Evolutionary conservation across 2,113 vertebrate species (phyloP), one percentile per base, ranked within the genome.

Genomic region (Xyliphius kryptos): DNA sequence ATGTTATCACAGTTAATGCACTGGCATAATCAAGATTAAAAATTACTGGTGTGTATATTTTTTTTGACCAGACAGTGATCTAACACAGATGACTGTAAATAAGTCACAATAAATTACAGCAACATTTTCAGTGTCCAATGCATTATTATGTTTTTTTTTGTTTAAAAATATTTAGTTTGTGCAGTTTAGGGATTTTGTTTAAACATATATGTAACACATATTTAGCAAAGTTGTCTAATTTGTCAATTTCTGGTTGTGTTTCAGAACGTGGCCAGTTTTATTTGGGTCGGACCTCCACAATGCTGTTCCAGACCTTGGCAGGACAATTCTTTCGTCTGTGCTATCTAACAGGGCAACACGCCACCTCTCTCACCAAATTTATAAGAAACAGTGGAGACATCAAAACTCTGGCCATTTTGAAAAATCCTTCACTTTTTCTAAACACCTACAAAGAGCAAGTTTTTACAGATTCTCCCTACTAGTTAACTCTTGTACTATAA

Each of bases 371-470:
- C 74, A 92, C 81, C 76, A 86, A 79, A 80, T 94, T 96, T 82
- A 87, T 98, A 75, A 90, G 86, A 7, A 76, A 88, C 5, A 77
- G 71, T 40, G 50, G 48, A 73, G 91, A 94, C 66, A 85, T 93
- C 72, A 86, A 87, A 65, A 89, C 79, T 38, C 77, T 98, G 80
- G 89, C 82, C 58, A 84, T 96, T 74, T 76, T 98, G 78, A 91
- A 89, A 60, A 90, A 93, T 79, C 80, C 88, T 3, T 83, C 81
- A 68, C 82, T 90, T 72, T 97, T 98, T 79, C 72, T 92, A 83
- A 89, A 95, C 79, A 85, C 86, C 64, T 97, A 91, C 72, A 92
- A 89, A 79, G 89, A 91, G 96, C 87, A 89, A 89, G 90, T 12
- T 9, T 2, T 48, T 47, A 19, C 41, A 36, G n/a, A 2, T 20